These are phyloP conservation scores for Agapornis roseicollis DNA, from an alignment of 2,113 vertebrate genomes.

Conservation along the genomic window DNA sequence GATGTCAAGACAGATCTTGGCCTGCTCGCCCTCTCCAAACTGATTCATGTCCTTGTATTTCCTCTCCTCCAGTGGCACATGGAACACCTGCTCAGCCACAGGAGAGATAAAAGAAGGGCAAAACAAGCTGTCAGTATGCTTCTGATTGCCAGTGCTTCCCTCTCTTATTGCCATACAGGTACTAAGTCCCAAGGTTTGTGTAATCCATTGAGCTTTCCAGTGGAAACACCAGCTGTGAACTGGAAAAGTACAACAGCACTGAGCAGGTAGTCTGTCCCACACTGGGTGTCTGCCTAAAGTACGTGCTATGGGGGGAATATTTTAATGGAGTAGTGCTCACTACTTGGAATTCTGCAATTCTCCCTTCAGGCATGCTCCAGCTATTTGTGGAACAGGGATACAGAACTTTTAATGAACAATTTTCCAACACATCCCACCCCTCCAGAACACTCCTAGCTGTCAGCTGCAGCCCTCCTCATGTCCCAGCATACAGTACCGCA, in stretches of 20 bases:
- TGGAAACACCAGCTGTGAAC: neutral
- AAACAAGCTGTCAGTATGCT: neutral
- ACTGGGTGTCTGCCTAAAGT: neutral
- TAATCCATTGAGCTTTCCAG: neutral
- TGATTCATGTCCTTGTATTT: conserved; percentile 99
- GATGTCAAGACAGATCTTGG: conserved; percentile 98
- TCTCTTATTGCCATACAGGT: neutral
- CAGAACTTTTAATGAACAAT: neutral
- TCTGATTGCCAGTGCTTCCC: neutral
- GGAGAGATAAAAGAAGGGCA: neutral
- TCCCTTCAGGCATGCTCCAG: neutral
- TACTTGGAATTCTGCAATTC: neutral
- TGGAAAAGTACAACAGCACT: neutral
- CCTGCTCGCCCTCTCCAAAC: conserved; percentile 98
- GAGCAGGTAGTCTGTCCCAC: neutral
- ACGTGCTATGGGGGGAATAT: neutral
- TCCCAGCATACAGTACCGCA: neutral
- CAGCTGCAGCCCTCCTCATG: neutral
- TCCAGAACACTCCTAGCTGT: neutral
- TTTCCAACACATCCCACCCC: neutral
- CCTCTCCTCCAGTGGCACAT: conserved; percentile 97
- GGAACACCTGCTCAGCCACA: conserved; percentile 86
- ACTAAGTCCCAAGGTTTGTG: neutral
- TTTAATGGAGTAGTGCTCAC: neutral
- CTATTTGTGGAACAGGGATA: neutral